phyloP scores from a whole-genome alignment of 1,140 invertebrate species.

The Leucophenga varia region DNA sequence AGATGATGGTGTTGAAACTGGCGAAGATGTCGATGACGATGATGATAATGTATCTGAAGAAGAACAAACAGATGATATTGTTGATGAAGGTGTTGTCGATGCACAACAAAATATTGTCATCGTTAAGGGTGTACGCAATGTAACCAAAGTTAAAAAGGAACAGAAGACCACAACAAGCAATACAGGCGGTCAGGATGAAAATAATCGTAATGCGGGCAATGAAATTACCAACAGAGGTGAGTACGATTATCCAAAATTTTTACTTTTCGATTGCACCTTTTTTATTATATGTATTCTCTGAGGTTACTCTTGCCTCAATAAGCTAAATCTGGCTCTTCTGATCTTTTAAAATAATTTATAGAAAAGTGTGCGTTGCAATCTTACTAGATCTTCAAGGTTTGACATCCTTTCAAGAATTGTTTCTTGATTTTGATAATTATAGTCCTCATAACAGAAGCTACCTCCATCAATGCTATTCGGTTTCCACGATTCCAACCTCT shows the following conservation, averaged over 20 bases:
- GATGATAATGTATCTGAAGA: constrained; percentile 24
- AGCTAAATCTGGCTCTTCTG: no score
- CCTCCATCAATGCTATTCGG: no score
- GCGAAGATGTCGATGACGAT: constrained; percentile 40
- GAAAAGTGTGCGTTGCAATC: no score
- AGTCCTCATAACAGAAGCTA: no score
- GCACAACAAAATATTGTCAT: constrained; percentile 6
- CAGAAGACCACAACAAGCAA: constrained; percentile 10
- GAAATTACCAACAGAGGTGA: constrained; percentile 50
- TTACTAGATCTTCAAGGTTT: no score
- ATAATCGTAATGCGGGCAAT: constrained; percentile 51
- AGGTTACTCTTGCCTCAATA: background rate
- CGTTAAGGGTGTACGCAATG: constrained; percentile 19
- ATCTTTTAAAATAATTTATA: no score
- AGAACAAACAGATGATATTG: no score
- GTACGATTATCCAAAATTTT: no score
- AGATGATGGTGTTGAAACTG: constrained; percentile 45
- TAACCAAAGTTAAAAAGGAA: constrained; percentile 7
- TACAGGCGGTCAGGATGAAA: constrained; percentile 45
- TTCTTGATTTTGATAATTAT: no score
- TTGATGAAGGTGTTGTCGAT: constrained; percentile 2
- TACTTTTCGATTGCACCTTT: no score
- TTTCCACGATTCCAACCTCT: no score
- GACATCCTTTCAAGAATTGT: no score
- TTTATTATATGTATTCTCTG: background rate